Base-by-base conservation (phyloP, 35 echinoderm and acorn worm genomes). In the Apostichopus californicus region DNA sequence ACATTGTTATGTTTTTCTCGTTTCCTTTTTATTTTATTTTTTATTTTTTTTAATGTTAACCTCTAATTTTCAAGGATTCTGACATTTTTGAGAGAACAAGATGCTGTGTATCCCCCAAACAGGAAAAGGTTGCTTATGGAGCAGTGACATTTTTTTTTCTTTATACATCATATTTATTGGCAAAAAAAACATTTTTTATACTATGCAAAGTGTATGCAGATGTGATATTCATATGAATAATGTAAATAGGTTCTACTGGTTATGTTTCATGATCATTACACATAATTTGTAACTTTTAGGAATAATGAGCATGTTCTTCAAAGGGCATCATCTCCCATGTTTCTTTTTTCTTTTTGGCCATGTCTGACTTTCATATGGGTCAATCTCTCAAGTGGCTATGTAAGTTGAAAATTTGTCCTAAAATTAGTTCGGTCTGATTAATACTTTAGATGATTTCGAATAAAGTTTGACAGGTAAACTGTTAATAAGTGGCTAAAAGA, bases 141-240 rank as follows among this genome's bases (percentile, higher is more conserved):
- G 71, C 71, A 13, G n/a, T 75, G 71, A 75, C n/a, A 52, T 55
- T 58, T 59, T n/a, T 85, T 58, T 34, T 46, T 46, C 34, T 46
- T 21, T 85, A 59, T 58, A 85, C 81, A 85, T 56, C 55, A 85
- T 85, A 85, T 85, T 85, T 85, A 85, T 85, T 58, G 57, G 81
- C 34, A 46, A 46, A 46, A 46, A 85, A 57, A 55, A 85, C 81
- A 1, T 22, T 85, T 46, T 85, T 81, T 85, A 85, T 85, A 85
- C 81, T 85, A 85, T 85, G 81, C 81, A 85, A 85, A 85, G 57
- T 75, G 81, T 85, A 85, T 85, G 81, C 81, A 85, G 81, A 85
- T 85, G 57, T 85, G 81, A 85, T 85, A 85, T 85, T 85, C 81
- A 85, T 85, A 85, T 23, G 55, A 59, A 85, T 59, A 85, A 58